These are phyloP conservation scores for Archips xylosteana DNA, from an alignment of 2,888 invertebrate species.

Conservation along the genomic window DNA sequence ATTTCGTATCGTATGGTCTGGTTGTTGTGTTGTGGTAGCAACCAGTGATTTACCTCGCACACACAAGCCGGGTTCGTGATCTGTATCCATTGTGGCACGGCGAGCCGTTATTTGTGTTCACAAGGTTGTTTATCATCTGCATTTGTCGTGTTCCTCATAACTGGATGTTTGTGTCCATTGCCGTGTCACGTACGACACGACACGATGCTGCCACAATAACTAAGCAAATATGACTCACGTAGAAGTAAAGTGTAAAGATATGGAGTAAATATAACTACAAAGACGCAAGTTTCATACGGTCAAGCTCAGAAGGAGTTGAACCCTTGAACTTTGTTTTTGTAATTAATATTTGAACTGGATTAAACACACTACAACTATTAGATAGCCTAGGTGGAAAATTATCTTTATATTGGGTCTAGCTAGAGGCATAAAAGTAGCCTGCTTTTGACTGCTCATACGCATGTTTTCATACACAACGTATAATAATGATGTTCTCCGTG, in stretches of 20 bases:
- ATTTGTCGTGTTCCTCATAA: neutral
- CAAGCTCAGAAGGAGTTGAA: too few species aligned
- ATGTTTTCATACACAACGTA: too few species aligned
- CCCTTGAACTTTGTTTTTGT: too few species aligned
- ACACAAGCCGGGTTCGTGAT: slow-evolving; percentile 54
- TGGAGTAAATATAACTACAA: neutral
- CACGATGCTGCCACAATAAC: neutral
- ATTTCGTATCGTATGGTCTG: slow-evolving; percentile 31
- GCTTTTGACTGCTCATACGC: too few species aligned
- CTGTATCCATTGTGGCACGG: slow-evolving; percentile 60
- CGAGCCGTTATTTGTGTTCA: slow-evolving; percentile 6
- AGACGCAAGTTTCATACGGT: too few species aligned
- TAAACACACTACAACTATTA: too few species aligned
- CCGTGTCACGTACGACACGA: neutral
- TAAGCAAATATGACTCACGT: neutral
- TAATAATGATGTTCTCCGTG: too few species aligned
- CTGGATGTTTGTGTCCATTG: neutral
- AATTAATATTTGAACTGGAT: too few species aligned
- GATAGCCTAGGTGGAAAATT: too few species aligned
- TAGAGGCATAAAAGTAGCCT: too few species aligned
- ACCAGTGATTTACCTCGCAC: slow-evolving; percentile 63
- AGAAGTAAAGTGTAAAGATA: slow-evolving; percentile 33
- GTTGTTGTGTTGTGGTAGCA: slow-evolving; percentile 54
- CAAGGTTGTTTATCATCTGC: neutral
- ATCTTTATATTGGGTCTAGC: too few species aligned